phyloP scores from a whole-genome alignment of 2,888 invertebrate species.

The Neuroscelio doddi region DNA sequence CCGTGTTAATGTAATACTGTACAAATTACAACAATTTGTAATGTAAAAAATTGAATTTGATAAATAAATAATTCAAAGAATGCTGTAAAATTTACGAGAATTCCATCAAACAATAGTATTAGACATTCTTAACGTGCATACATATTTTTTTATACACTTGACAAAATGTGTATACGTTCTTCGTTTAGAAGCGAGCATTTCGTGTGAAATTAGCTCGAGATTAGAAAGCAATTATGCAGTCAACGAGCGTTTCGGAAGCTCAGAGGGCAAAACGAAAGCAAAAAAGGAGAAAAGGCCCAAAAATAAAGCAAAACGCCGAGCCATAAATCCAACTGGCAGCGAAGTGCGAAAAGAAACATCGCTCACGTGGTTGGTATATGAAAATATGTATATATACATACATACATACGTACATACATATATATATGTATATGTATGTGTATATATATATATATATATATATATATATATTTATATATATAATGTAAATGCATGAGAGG shows the following conservation, averaged over 20 bases:
- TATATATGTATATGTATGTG: constrained; percentile 11
- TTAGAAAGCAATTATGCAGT: constrained; percentile 46
- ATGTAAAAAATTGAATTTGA: too few relatives aligned
- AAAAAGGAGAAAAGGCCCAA: constrained; percentile 38
- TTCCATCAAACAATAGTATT: too few relatives aligned
- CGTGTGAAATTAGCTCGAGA: constrained; percentile 30
- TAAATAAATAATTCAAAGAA: too few relatives aligned
- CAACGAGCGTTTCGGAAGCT: constrained; percentile 39
- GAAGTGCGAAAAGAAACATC: constrained; percentile 49
- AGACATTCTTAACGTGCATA: too few relatives aligned
- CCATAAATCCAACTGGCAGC: constrained; percentile 47
- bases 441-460: constrained; percentile 15
- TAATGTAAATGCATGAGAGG: constrained; percentile 36
- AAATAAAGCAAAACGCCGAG: constrained; percentile 32
- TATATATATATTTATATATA: constrained; percentile 34
- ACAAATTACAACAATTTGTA: too few relatives aligned
- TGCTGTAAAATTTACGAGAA: too few relatives aligned
- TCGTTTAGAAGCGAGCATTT: not conserved
- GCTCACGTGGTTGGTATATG: constrained; percentile 43
- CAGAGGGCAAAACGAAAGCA: not conserved
- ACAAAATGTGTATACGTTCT: too few relatives aligned
- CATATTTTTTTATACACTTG: too few relatives aligned
- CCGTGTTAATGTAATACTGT: too few relatives aligned
- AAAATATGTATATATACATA: constrained; percentile 24
- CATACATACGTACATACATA: too few relatives aligned